These are phyloP conservation scores for Brachylomia viminalis DNA, from an alignment of 2,888 invertebrate genomes.

Conservation along the genomic window DNA sequence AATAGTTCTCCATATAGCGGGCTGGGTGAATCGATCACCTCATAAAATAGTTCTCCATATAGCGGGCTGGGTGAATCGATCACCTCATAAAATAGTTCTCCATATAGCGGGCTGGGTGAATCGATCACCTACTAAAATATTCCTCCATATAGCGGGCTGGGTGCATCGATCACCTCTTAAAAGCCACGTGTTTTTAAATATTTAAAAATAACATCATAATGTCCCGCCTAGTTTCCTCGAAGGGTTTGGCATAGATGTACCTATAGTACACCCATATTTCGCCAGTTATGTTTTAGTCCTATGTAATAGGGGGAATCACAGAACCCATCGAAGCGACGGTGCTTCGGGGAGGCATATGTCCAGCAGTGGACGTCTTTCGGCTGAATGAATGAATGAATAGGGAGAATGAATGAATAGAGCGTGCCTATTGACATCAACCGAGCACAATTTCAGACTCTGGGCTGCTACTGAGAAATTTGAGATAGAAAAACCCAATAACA, in stretches of 20 bases:
- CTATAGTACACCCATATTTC: neutral
- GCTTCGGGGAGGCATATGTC: too few relatives aligned
- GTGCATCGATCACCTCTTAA: too few relatives aligned
- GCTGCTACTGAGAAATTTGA: neutral
- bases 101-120: neutral
- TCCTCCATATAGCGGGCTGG: neutral
- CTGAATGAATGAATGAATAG: too few relatives aligned
- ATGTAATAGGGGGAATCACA: too few relatives aligned
- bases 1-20: neutral
- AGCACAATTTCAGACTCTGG: neutral
- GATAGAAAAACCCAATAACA: neutral
- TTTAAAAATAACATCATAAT: neutral
- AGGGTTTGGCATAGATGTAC: neutral
- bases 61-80: neutral
- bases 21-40: too few relatives aligned
- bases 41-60: neutral
- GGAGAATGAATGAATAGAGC: too few relatives aligned
- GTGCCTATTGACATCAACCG: neutral
- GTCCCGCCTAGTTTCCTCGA: neutral
- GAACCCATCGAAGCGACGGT: too few relatives aligned
- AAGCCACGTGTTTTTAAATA: neutral
- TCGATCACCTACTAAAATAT: too few relatives aligned
- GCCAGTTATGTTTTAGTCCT: accelerated
- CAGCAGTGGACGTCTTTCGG: too few relatives aligned
- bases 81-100: too few relatives aligned